Evolutionary conservation across 2,113 vertebrate species (phyloP).

Genomic region (Hucho hucho): DNA sequence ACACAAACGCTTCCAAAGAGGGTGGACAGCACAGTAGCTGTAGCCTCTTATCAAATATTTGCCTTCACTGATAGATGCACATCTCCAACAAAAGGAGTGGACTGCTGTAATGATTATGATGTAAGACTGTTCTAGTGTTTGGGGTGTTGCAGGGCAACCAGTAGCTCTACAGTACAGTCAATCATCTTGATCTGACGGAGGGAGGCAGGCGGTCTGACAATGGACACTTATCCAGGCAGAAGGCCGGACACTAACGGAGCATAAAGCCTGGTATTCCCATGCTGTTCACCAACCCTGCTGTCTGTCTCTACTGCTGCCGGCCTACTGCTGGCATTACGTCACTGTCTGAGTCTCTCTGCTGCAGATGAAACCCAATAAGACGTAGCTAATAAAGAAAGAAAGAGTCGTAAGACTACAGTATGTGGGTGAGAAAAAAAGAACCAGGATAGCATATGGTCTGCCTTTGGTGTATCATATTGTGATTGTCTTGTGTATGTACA

Average conservation of each 20-base stretch:
- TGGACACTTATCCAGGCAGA: constrained; percentile 57
- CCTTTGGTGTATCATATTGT: too few species aligned
- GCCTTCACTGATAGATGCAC: constrained; percentile 13
- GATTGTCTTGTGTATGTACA: too few species aligned
- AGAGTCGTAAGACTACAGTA: background rate
- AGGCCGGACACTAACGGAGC: constrained; percentile 63
- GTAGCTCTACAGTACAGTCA: constrained; percentile 34
- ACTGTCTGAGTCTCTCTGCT: constrained; percentile 18
- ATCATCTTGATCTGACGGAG: constrained; percentile 21
- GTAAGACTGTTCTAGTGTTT: constrained; percentile 41
- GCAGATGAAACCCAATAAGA: constrained; percentile 41
- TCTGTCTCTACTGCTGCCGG: constrained; percentile 35
- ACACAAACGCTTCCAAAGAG: background rate
- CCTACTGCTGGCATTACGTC: constrained; percentile 59
- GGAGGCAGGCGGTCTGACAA: constrained; percentile 50
- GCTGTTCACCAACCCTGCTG: constrained; percentile 40
- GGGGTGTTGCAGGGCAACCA: constrained; percentile 43
- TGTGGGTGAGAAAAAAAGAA: too few species aligned
- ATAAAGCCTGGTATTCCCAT: constrained; percentile 45
- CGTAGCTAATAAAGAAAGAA: constrained; percentile 21
- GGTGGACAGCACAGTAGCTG: background rate
- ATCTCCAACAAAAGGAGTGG: constrained; percentile 28
- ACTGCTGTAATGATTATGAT: constrained; percentile 30
- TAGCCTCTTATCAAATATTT: constrained; percentile 20
- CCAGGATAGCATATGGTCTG: too few species aligned